Evolutionary conservation across 2,888 invertebrate species (phyloP).

Genomic region (Noctua fimbriata): DNA sequence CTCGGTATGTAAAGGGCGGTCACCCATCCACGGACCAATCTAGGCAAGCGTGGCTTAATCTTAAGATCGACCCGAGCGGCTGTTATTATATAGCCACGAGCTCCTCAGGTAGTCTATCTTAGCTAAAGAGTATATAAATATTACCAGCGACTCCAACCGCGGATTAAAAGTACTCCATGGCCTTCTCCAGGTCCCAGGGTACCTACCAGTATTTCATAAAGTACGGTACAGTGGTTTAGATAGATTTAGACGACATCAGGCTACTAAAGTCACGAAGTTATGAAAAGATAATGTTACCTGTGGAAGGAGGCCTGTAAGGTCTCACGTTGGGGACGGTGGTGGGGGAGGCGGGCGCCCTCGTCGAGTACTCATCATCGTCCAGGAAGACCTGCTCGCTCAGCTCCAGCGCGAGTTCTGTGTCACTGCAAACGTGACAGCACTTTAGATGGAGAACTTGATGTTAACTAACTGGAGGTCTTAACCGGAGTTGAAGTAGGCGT

Average conservation of each 20-base stretch:
- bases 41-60: no score
- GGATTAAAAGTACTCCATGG: not conserved
- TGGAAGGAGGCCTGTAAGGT: conserved; percentile 93
- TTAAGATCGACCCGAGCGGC: no score
- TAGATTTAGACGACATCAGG: not conserved
- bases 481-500: not conserved
- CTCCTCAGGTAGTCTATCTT: not conserved
- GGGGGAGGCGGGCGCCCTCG: conserved; percentile 92
- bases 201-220: not conserved
- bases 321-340: conserved; percentile 93
- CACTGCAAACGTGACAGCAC: conserved; percentile 79
- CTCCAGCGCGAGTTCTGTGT: conserved; percentile 91
- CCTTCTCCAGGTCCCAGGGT: not conserved
- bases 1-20: no score
- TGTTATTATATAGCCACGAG: no score
- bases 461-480: not conserved
- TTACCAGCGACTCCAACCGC: not conserved
- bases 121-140: not conserved
- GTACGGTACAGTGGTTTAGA: not conserved
- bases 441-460: not conserved
- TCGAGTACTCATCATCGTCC: conserved; percentile 91
- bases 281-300: conserved; percentile 86
- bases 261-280: not conserved
- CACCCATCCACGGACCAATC: no score
- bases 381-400: conserved; percentile 92